A percentile compares a stretch with the other conserved stretches of the same genome.
phyloP scores from a whole-genome alignment of 1,140 invertebrate genomes.

The Scaptomyza hsui region DNA sequence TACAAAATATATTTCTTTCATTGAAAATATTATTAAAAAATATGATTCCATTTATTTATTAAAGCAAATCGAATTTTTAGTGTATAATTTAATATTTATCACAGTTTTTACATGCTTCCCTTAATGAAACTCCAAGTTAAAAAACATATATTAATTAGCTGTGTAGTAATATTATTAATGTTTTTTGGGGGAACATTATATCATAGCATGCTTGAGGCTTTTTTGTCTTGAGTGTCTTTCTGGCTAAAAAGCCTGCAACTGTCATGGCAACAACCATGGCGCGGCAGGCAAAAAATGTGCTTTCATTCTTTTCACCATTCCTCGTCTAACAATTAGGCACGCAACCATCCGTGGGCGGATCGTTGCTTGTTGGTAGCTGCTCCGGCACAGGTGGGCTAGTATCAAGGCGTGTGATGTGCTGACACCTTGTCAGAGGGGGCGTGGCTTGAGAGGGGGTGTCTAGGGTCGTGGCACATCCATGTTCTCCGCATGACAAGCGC shows the following conservation, averaged over 20 bases:
- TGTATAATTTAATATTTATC: too few relatives aligned
- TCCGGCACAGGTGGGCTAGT: constrained; percentile 41
- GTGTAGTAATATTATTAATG: too few relatives aligned
- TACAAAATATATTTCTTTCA: too few relatives aligned
- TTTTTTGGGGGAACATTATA: not conserved
- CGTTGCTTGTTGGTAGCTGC: not conserved
- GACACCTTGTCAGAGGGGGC: constrained; percentile 54
- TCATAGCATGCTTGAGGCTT: not conserved
- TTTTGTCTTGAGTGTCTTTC: not conserved
- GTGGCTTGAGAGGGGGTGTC: constrained; percentile 24
- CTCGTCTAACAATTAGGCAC: constrained; percentile 71
- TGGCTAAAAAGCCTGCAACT: constrained; percentile 11
- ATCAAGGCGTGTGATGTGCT: constrained; percentile 46
- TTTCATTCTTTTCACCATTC: constrained; percentile 43
- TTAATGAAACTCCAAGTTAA: too few relatives aligned
- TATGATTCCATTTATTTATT: too few relatives aligned
- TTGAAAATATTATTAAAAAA: too few relatives aligned
- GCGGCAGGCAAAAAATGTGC: constrained; percentile 34
- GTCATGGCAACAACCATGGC: constrained; percentile 45
- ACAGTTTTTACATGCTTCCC: too few relatives aligned
- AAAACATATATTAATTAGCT: too few relatives aligned
- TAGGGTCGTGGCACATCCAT: constrained; percentile 33
- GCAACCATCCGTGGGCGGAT: constrained; percentile 40
- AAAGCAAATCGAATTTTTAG: too few relatives aligned
- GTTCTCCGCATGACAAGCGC: constrained; percentile 49